A percentile compares a stretch with the other conserved stretches of the same genome.
These are phyloP conservation scores for Cerastis rubricosa DNA, from an alignment of 2,888 invertebrate species.

Conservation along the genomic window DNA sequence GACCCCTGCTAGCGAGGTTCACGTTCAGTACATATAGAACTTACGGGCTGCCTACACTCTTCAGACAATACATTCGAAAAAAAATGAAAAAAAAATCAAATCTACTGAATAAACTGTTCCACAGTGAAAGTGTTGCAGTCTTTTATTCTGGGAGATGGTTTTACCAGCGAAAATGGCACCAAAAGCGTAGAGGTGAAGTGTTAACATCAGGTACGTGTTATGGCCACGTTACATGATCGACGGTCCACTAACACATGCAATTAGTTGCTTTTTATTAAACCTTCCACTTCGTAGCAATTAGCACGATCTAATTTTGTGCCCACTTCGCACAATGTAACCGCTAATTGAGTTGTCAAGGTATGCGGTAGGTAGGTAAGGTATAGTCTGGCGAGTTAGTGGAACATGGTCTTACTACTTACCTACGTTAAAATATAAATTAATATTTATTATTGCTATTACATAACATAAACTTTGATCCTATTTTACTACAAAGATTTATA, in stretches of 20 bases:
- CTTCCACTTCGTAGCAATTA: slow-evolving; percentile 83
- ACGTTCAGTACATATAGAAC: slow-evolving; percentile 49
- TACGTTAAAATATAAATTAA: not conserved
- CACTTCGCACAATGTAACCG: slow-evolving; percentile 81
- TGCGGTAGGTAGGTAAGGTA: slow-evolving; percentile 62
- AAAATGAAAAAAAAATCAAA: not conserved
- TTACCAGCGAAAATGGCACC: not conserved
- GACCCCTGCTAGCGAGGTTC: slow-evolving; percentile 69
- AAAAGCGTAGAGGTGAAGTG: slow-evolving; percentile 21
- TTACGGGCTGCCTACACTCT: slow-evolving; percentile 37
- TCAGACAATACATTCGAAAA: not conserved
- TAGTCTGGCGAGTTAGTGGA: slow-evolving; percentile 54
- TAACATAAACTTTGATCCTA: no score
- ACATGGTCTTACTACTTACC: not conserved
- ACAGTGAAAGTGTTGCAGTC: slow-evolving; percentile 13
- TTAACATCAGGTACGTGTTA: slow-evolving; percentile 36
- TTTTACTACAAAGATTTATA: no score
- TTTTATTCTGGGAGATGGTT: not conserved
- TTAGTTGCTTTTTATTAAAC: slow-evolving; percentile 85
- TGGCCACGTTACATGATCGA: slow-evolving; percentile 51
- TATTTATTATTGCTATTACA: no score
- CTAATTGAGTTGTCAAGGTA: slow-evolving; percentile 87
- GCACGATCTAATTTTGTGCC: slow-evolving; percentile 85
- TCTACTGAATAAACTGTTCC: not conserved
- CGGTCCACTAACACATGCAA: slow-evolving; percentile 70